These are phyloP conservation scores for Holacanthus passer DNA, from an alignment of 2,113 vertebrate species.

Conservation along the genomic window DNA sequence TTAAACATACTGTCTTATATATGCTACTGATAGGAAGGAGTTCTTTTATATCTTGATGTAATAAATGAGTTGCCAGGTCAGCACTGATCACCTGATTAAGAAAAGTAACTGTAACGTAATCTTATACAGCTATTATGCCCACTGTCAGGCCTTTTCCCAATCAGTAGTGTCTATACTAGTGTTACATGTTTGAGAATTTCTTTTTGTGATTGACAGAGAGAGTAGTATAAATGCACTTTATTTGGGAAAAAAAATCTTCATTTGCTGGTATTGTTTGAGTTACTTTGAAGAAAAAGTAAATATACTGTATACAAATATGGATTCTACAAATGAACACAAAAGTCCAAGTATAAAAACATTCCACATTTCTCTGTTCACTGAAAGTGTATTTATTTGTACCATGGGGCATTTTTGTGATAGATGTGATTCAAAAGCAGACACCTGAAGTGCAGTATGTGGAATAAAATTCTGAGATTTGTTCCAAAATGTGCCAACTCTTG, in stretches of 20 bases:
- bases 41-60: constrained; percentile 72
- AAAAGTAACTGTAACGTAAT: constrained; percentile 55
- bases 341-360: constrained; percentile 72
- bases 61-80: constrained; percentile 50
- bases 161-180: constrained; percentile 55
- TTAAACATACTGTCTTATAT: constrained; percentile 69
- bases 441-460: constrained; percentile 83
- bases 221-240: constrained; percentile 85
- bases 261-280: constrained; percentile 72
- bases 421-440: constrained; percentile 79
- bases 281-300: constrained; percentile 56
- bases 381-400: constrained; percentile 76
- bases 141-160: constrained; percentile 66
- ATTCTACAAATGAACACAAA: constrained; percentile 68
- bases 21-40: constrained; percentile 60
- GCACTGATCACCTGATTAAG: constrained; percentile 42
- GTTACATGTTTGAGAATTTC: constrained; percentile 63
- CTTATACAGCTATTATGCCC: constrained; percentile 45
- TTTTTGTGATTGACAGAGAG: constrained; percentile 59
- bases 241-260: constrained; percentile 66
- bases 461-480: constrained; percentile 78
- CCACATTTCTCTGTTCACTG: constrained; percentile 75
- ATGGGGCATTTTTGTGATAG: constrained; percentile 80
- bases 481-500: constrained; percentile 20
- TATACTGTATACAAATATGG: constrained; percentile 65